Conservation (phyloP, 2,113 vertebrate species). For the Lonchura striata region DNA sequence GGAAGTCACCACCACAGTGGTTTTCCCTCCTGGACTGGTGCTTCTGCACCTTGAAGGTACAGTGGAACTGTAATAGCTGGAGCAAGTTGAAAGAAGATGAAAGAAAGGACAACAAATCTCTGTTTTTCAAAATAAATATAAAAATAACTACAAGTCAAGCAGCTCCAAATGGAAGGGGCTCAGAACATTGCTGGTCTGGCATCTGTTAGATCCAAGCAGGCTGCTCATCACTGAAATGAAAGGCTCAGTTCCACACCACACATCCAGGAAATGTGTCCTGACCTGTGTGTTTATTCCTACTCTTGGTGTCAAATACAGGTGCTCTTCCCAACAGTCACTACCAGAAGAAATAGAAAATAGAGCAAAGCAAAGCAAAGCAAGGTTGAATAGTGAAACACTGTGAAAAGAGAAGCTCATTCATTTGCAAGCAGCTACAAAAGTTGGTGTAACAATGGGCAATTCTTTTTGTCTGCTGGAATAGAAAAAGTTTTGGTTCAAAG, state of each 20-base stretch:
- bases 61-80: background rate
- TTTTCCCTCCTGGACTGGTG: background rate
- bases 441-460: accelerated
- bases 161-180: background rate
- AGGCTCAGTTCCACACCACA: background rate
- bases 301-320: background rate
- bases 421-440: background rate
- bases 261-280: background rate
- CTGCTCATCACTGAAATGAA: background rate
- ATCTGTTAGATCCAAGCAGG: background rate
- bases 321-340: background rate
- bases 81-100: background rate
- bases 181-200: background rate
- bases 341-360: background rate
- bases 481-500: background rate
- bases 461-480: background rate
- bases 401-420: background rate
- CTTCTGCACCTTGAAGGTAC: background rate
- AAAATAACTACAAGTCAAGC: background rate
- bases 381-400: background rate
- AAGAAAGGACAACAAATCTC: background rate
- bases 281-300: background rate
- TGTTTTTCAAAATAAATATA: background rate
- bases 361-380: background rate
- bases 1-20: background rate